These are phyloP conservation scores for Hesperophylax magnus DNA, from an alignment of 1,140 invertebrate species.

Conservation along the genomic window DNA sequence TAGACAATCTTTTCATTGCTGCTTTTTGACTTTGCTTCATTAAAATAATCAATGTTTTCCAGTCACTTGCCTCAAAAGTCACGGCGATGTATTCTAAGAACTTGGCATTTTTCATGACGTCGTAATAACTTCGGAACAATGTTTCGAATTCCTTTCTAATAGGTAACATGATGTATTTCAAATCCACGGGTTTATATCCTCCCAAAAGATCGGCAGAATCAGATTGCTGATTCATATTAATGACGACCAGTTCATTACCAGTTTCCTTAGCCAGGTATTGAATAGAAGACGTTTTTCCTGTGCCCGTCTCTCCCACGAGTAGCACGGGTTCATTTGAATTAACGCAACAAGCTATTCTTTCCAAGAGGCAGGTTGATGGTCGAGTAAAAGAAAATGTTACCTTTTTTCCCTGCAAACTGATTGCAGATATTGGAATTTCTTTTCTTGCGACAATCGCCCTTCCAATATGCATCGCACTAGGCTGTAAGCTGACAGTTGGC, in stretches of 20 bases:
- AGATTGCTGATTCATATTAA: slow-evolving; percentile 99
- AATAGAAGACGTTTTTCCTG: slow-evolving; percentile 97
- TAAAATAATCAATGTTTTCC: slow-evolving; percentile 80
- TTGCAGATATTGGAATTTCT: slow-evolving; percentile 63
- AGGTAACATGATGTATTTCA: slow-evolving; percentile 87
- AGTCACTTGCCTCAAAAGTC: slow-evolving; percentile 82
- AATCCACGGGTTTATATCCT: slow-evolving; percentile 96
- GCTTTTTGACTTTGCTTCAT: slow-evolving; percentile 83
- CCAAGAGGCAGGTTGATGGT: slow-evolving; percentile 85
- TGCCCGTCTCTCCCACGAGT: slow-evolving; percentile 98
- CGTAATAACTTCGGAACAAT: slow-evolving; percentile 86
- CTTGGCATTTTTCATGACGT: slow-evolving; percentile 84
- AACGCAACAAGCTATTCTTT: slow-evolving; percentile 89
- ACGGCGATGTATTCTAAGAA: slow-evolving; percentile 86
- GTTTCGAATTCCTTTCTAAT: slow-evolving; percentile 87
- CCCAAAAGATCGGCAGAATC: slow-evolving; percentile 97
- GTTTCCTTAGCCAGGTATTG: slow-evolving; percentile 92
- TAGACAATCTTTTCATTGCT: slow-evolving; percentile 74
- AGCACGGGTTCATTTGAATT: slow-evolving; percentile 90
- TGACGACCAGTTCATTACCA: slow-evolving; percentile 89
- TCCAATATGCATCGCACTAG: slow-evolving; percentile 64
- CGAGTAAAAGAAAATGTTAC: slow-evolving; percentile 86
- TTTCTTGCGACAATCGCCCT: slow-evolving; percentile 64
- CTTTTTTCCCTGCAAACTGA: slow-evolving; percentile 67
- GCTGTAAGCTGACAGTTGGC: slow-evolving; percentile 76